phyloP scores from a whole-genome alignment of 2,797 vertebrate genomes.

The Anguilla anguilla region DNA sequence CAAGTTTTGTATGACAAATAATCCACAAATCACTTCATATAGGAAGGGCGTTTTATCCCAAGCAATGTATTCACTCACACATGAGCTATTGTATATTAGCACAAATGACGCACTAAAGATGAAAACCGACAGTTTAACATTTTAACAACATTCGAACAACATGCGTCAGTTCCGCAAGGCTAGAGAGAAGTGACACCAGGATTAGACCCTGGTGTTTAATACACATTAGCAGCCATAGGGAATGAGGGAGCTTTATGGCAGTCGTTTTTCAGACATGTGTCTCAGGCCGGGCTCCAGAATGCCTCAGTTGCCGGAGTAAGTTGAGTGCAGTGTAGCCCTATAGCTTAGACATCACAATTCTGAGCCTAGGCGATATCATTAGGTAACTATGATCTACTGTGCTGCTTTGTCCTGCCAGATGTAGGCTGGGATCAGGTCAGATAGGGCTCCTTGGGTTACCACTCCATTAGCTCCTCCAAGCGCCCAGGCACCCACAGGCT shows the following conservation, averaged over 20 bases:
- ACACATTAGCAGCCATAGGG: background rate
- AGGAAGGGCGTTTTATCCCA: conserved; percentile 4
- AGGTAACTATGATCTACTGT: background rate
- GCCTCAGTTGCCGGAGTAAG: conserved; percentile 1
- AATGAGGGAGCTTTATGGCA: background rate
- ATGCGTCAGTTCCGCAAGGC: conserved; percentile 21
- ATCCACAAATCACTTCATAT: conserved; percentile 33
- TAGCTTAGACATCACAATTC: background rate
- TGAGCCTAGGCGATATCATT: background rate
- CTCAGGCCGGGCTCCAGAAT: background rate
- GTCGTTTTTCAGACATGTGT: conserved; percentile 25
- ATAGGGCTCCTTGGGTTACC: background rate
- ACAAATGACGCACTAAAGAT: conserved; percentile 27
- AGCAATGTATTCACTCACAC: conserved; percentile 10
- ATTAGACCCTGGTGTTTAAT: conserved; percentile 11
- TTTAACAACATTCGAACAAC: conserved; percentile 13
- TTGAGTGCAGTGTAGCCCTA: background rate
- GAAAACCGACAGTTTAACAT: conserved; percentile 24
- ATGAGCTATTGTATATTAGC: conserved; percentile 30
- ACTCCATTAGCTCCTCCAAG: background rate
- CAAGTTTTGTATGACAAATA: conserved; percentile 33
- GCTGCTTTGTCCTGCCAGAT: background rate
- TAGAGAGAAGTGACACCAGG: conserved; percentile 14
- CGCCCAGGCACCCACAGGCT: no score
- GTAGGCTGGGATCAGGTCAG: background rate